These are phyloP conservation scores for Ruditapes philippinarum DNA, from an alignment of 1,140 invertebrate genomes.

Conservation along the genomic window DNA sequence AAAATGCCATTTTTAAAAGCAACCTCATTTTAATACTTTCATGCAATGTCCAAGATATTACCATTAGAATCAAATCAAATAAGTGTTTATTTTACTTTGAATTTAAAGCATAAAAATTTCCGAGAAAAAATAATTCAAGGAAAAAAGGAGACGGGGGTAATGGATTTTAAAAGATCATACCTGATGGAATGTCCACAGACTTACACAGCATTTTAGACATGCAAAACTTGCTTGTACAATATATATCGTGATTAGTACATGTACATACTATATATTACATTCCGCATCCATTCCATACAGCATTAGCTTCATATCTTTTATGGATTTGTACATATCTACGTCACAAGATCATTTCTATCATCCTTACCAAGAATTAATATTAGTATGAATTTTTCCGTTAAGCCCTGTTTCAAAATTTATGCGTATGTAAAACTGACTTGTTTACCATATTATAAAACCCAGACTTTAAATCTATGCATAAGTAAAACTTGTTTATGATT, in stretches of 20 bases:
- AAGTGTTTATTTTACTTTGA: no score
- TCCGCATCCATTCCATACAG: conserved; percentile 1
- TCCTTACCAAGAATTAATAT: not conserved
- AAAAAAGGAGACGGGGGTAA: not conserved
- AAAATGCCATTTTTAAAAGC: no score
- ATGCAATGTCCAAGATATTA: no score
- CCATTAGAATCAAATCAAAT: no score
- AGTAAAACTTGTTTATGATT: not conserved
- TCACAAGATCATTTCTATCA: not conserved
- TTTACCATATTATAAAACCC: no score
- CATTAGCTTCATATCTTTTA: no score
- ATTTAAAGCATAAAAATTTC: not conserved
- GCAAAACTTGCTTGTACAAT: conserved; percentile 45
- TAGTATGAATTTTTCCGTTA: no score
- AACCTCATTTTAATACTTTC: no score
- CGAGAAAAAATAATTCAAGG: not conserved
- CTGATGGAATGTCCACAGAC: not conserved
- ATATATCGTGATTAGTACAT: conserved; percentile 29
- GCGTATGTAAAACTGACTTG: no score
- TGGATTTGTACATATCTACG: not conserved
- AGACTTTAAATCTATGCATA: no score
- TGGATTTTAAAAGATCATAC: not conserved
- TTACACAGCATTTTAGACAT: conserved; percentile 8
- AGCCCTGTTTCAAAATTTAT: no score
- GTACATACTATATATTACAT: not conserved